phyloP scores from a whole-genome alignment of 1,140 invertebrate species.

The Diabrotica virgifera region DNA sequence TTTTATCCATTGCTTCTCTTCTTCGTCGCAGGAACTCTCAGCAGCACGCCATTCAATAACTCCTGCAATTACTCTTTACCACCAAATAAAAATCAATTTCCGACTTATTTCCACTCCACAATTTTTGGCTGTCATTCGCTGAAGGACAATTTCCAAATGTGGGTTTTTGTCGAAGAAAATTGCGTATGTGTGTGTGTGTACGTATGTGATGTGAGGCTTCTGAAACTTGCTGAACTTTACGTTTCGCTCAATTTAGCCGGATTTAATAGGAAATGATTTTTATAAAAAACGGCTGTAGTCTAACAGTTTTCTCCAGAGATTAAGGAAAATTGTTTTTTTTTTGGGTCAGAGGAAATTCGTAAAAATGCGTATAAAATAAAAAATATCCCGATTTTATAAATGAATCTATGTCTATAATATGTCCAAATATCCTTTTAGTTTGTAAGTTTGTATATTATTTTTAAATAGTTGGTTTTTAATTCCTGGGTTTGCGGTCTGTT shows the following conservation, averaged over 20 bases:
- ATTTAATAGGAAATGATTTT: slow-evolving; percentile 1
- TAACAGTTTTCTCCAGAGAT: no score
- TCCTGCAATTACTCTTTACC: slow-evolving; percentile 39
- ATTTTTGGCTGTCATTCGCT: slow-evolving; percentile 23
- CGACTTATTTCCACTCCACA: slow-evolving; percentile 38
- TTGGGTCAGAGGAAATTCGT: not conserved
- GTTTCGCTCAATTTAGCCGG: not conserved
- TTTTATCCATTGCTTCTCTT: not conserved
- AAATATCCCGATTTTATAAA: not conserved
- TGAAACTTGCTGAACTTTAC: not conserved
- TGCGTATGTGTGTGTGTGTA: not conserved
- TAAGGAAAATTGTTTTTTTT: not conserved
- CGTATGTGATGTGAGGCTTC: not conserved
- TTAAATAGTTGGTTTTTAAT: no score
- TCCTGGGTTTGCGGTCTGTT: no score
- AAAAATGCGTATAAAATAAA: not conserved
- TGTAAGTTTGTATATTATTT: no score
- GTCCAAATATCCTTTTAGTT: no score
- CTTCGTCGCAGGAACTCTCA: slow-evolving; percentile 30
- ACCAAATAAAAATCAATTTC: slow-evolving; percentile 43
- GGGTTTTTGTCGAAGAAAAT: slow-evolving; percentile 8
- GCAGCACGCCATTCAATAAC: slow-evolving; percentile 39
- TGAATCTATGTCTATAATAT: no score
- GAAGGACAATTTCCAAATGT: slow-evolving; percentile 11
- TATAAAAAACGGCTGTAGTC: not conserved